phyloP scores from a whole-genome alignment of 2,888 invertebrate species.

The Poecilobothrus nobilitatus region DNA sequence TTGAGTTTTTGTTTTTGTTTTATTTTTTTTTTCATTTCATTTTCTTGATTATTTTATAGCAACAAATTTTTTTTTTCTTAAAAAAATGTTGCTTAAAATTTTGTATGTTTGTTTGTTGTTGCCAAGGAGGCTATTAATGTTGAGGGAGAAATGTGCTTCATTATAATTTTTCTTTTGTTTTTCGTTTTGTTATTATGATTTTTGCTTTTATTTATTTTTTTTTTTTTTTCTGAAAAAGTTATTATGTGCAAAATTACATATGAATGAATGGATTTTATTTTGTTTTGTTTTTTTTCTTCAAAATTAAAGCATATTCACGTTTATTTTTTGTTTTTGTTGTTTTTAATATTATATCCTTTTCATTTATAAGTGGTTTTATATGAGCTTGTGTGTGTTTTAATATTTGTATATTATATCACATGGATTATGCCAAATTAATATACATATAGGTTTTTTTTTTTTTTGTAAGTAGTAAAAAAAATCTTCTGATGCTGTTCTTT shows the following conservation, averaged over 20 bases:
- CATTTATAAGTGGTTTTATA: not conserved
- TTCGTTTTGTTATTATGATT: not conserved
- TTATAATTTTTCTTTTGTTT: not conserved
- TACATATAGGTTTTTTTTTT: not conserved
- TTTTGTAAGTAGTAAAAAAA: not conserved
- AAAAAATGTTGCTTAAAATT: too few species aligned
- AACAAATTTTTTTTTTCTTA: too few species aligned
- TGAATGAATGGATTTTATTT: not conserved
- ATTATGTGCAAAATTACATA: conserved; percentile 2
- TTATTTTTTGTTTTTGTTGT: too few species aligned
- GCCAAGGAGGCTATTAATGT: conserved; percentile 3
- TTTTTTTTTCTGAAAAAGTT: not conserved
- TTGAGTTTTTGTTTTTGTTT: not conserved
- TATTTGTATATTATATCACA: not conserved
- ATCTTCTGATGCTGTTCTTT: not conserved
- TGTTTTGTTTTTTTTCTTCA: too few species aligned
- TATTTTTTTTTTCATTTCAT: not conserved
- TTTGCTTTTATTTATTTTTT: not conserved
- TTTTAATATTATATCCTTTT: not conserved
- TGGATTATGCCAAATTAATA: not conserved
- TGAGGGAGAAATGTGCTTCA: conserved; percentile 2
- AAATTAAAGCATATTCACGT: not conserved
- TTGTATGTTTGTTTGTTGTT: not conserved
- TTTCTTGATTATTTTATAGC: too few species aligned
- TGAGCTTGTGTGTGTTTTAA: not conserved